These are phyloP conservation scores for Heterodera carotae DNA, from an alignment of 1,140 invertebrate genomes.

Conservation along the genomic window DNA sequence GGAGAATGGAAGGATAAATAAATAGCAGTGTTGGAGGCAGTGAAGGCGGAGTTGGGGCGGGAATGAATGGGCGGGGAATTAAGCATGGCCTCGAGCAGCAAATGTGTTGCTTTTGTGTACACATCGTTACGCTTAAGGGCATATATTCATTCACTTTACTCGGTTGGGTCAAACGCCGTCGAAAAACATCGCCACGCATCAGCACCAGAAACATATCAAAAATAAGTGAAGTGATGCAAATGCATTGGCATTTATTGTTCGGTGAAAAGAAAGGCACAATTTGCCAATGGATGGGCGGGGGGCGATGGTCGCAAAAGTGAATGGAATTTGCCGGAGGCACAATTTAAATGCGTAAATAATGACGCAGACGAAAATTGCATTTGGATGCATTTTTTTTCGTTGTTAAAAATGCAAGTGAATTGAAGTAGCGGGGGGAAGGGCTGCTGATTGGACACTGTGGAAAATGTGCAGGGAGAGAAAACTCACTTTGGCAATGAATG, in stretches of 20 bases:
- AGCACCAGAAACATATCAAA: background rate
- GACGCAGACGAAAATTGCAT: no score
- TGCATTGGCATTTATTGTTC: background rate
- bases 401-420: background rate
- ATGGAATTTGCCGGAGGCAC: background rate
- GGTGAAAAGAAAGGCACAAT: background rate
- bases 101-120: background rate
- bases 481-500: background rate
- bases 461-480: background rate
- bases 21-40: no score
- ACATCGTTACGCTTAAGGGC: background rate
- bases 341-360: conserved; percentile 7
- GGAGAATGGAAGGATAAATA: conserved; percentile 17
- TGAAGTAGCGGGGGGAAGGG: background rate
- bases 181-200: no score
- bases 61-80: background rate
- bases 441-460: background rate
- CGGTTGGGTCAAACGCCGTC: background rate
- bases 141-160: background rate
- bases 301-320: background rate
- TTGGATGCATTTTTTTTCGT: no score
- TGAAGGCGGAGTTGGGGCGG: no score
- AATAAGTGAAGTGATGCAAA: background rate
- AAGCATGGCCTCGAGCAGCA: background rate
- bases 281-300: background rate